Evolutionary conservation across 1,140 invertebrate genomes (phyloP), one percentile per base, ranked within the genome.

Genomic region (Bicyclus anynana): DNA sequence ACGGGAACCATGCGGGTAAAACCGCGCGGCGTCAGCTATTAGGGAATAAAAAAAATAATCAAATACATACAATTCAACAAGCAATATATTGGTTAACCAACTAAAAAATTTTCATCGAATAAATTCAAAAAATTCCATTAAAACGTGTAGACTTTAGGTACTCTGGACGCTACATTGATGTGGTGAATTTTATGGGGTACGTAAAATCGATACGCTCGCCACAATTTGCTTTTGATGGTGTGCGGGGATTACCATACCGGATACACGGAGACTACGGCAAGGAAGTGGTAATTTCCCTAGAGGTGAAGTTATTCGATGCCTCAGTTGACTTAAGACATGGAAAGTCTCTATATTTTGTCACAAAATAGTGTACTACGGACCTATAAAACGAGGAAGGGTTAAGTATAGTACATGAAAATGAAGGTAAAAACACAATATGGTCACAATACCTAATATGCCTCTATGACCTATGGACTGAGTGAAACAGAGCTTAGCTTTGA

Each of bases 231-330:
- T 69, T 69, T 67, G 63, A 64, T 69, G 56, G 64, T 54, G 27
- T 48, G 57, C 54, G 53, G 57, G 50, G 46, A 42, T 50, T 23
- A 47, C 35, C 29, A 26, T 27, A 42, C 50, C 27, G 35, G 46
- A 51, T 49, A 52, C 40, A 44, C 16, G 40, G 53, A 53, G 50
- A 59, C 51, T 33, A 44, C 58, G 49, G 35, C 29, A 26, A 63
- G 67, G 60, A 69, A 58, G 61, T 61, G 59, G 60, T 69, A 62
- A 69, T 69, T 69, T 69, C 67, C 67, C 67, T 42, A 20, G 67
- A 69, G 67, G 60, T 65, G 33, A 7, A 54, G 53, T 37, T 56
- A 65, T 65, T 60, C 63, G 59, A 47, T 20, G 58, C 51, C 20
- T 44, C 48, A 27, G 23, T 53, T 59, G 57, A 59, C 57, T 53